Conservation (phyloP, 2,888 invertebrate species). For the Opisthograptis luteolata region DNA sequence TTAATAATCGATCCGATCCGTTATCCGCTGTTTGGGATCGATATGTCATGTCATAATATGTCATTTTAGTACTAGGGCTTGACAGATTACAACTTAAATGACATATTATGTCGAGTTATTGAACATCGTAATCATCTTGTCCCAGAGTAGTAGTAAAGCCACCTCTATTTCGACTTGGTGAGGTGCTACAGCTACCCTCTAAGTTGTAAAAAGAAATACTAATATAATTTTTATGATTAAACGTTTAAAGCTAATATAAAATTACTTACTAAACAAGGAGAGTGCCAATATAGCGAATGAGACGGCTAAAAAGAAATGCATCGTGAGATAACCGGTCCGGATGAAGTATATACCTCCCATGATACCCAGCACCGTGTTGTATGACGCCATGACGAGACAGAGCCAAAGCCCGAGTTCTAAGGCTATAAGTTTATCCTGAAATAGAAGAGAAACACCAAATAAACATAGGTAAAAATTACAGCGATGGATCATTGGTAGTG, state of each 20-base stretch:
- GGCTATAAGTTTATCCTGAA: slow-evolving; percentile 43
- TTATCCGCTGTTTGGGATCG: too few relatives aligned
- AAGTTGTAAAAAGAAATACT: too few relatives aligned
- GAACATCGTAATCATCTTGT: too few relatives aligned
- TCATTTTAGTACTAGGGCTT: too few relatives aligned
- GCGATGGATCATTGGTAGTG: too few relatives aligned
- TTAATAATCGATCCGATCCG: too few relatives aligned
- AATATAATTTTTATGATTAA: neutral
- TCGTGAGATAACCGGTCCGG: slow-evolving; percentile 41
- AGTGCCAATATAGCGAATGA: slow-evolving; percentile 43
- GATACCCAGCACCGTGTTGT: slow-evolving; percentile 50
- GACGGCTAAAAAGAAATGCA: slow-evolving; percentile 50
- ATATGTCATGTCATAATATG: too few relatives aligned
- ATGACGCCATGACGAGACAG: slow-evolving; percentile 47
- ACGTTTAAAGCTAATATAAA: neutral
- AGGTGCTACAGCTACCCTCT: too few relatives aligned
- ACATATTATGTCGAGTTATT: too few relatives aligned
- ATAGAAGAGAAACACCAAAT: slow-evolving; percentile 23
- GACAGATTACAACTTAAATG: too few relatives aligned
- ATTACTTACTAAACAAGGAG: slow-evolving; percentile 50
- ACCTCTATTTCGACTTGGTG: too few relatives aligned
- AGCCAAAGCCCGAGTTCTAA: slow-evolving; percentile 48
- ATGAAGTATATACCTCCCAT: slow-evolving; percentile 51
- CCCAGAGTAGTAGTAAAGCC: too few relatives aligned
- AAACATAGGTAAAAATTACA: neutral